Evolutionary conservation across 2,888 invertebrate species (phyloP), one percentile per base, ranked within the genome.

Genomic region (Blera fallax): DNA sequence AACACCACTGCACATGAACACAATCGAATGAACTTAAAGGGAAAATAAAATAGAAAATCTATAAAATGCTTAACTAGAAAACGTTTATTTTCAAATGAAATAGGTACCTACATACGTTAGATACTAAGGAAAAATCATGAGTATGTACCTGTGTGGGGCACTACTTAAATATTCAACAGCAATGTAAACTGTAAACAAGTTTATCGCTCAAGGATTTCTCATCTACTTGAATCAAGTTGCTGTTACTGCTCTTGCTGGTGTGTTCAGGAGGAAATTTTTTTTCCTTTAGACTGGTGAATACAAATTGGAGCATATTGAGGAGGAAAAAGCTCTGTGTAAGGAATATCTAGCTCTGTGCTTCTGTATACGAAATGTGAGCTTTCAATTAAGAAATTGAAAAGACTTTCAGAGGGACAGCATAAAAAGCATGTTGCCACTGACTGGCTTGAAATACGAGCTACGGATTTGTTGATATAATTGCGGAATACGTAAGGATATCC

Each of bases 301-400:
- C 24, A 72, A 79, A 72, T 79, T 73, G 56, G 37, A 78, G 54
- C 48, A 62, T 78, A 52, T 64, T 64, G 64, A 56, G 27, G 8
- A 45, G 21, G 34, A 69, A 34, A 84, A 73, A 84, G 83, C 73
- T 79, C 40, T 60, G 10, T 14, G 16, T n/a, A 18, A 18, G 37
- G 7, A 14, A 6, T n/a, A 40, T 29, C 32, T 65, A 4, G 34
- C 27, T 37, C 24, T 65, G 14, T 52, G 7, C 21, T 24, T 52
- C n/a, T 40, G n/a, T 40, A 2, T 45, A 4, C 50, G 32, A 11
- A 18, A 34, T 6, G 16, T 34, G 69, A 84, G 80, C 84, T 84
- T 84, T 80, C 73, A 84, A 80, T 80, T 84, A 74, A 18, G 69
- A 70, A 70, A 80, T 80, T 84, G 74, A 69, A 73, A 73, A 32